Evolutionary conservation across 2,888 invertebrate genomes (phyloP).

Genomic region (Meta bourneti): DNA sequence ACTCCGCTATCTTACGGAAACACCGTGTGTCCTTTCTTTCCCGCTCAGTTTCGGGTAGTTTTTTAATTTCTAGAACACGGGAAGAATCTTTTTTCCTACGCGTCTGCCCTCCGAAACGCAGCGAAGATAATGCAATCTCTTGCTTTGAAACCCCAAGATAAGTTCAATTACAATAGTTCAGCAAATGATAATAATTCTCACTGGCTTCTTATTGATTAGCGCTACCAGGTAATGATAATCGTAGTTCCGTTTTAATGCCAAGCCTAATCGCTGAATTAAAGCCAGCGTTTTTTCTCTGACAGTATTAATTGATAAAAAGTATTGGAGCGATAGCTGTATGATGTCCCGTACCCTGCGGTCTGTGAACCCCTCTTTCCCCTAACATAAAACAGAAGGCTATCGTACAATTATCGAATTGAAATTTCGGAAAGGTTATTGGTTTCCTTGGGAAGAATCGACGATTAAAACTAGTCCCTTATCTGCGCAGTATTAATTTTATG

Average conservation of each 20-base stretch:
- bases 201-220: slow-evolving; percentile 68
- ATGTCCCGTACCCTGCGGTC: background rate
- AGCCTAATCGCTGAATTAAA: slow-evolving; percentile 71
- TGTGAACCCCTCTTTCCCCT: slow-evolving; percentile 10
- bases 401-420: slow-evolving; percentile 73
- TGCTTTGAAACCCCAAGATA: slow-evolving; percentile 57
- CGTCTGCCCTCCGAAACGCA: background rate
- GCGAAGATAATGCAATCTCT: slow-evolving; percentile 65
- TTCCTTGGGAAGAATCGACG: slow-evolving; percentile 64
- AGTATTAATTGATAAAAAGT: slow-evolving; percentile 72
- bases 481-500: slow-evolving; percentile 61
- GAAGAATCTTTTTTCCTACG: slow-evolving; percentile 27
- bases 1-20: slow-evolving; percentile 56
- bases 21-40: slow-evolving; percentile 28
- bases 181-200: slow-evolving; percentile 71
- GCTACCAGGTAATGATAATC: slow-evolving; percentile 68
- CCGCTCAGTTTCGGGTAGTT: background rate
- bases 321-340: slow-evolving; percentile 20
- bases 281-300: slow-evolving; percentile 49
- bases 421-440: slow-evolving; percentile 68
- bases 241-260: slow-evolving; percentile 63
- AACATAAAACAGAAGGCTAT: slow-evolving; percentile 74
- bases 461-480: slow-evolving; percentile 73
- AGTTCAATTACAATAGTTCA: slow-evolving; percentile 70
- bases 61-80: slow-evolving; percentile 55